These are phyloP conservation scores for Setipinna tenuifilis DNA, from an alignment of 2,797 vertebrate genomes.

Conservation along the genomic window DNA sequence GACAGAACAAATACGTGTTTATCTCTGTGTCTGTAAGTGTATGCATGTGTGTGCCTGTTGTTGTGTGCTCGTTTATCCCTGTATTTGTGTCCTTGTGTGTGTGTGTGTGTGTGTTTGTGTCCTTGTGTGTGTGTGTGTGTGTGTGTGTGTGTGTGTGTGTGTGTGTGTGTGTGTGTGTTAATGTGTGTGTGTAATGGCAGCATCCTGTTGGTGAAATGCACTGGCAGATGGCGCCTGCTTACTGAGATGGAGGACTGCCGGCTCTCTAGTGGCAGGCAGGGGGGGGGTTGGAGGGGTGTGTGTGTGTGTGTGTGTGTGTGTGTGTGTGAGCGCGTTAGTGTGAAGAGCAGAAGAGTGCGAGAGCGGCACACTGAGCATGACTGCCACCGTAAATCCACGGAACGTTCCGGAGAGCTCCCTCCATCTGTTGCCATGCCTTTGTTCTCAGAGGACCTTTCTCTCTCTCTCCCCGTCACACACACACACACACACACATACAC, in stretches of 20 bases:
- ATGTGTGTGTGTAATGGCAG: slow-evolving; percentile 4
- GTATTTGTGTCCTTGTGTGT: neutral
- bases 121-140: neutral
- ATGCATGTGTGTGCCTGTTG: neutral
- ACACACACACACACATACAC: neutral
- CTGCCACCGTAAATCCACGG: slow-evolving; percentile 15
- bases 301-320: neutral
- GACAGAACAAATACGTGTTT: no score
- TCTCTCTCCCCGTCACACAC: neutral
- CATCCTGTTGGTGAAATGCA: neutral
- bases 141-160: neutral
- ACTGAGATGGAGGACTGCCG: slow-evolving; percentile 6
- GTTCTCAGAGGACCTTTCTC: slow-evolving; percentile 6
- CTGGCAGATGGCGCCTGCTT: slow-evolving; percentile 7
- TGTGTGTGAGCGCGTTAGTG: neutral
- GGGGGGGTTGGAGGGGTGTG: neutral
- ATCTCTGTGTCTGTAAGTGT: neutral
- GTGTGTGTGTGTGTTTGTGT: neutral
- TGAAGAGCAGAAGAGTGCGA: neutral
- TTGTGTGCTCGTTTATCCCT: neutral
- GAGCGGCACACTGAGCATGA: slow-evolving; percentile 8
- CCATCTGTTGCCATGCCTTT: slow-evolving; percentile 13
- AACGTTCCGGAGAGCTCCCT: slow-evolving; percentile 13
- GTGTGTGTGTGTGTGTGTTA: slow-evolving; percentile 4
- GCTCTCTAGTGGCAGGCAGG: neutral